A percentile compares a stretch with the other conserved stretches of the same genome.
Conservation (phyloP, 2,113 vertebrate species). For the Halcyon malimbica region DNA sequence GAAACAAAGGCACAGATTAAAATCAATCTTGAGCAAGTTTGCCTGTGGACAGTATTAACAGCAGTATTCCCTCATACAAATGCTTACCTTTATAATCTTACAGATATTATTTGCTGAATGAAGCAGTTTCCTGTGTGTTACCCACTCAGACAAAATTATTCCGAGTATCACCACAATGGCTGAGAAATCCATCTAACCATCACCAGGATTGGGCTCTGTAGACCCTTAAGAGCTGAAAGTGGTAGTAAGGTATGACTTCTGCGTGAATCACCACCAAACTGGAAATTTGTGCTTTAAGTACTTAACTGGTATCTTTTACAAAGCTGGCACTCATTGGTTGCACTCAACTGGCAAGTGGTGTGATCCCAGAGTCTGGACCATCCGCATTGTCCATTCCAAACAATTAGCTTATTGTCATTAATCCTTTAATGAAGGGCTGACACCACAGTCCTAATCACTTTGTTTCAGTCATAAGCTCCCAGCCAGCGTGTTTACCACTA, state of each 20-base stretch:
- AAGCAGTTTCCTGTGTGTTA: not conserved
- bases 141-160: not conserved
- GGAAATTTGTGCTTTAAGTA: not conserved
- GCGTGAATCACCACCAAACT: not conserved
- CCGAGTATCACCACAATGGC: not conserved
- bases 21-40: not conserved
- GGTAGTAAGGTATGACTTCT: not conserved
- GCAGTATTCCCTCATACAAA: not conserved
- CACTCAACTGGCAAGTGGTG: not conserved
- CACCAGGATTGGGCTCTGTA: not conserved
- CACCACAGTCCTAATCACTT: not conserved
- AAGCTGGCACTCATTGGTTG: not conserved
- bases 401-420: not conserved
- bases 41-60: not conserved
- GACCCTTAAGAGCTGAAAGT: not conserved
- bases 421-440: not conserved
- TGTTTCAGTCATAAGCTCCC: not conserved
- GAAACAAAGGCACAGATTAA: not conserved
- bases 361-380: not conserved
- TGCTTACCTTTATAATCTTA: not conserved
- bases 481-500: not conserved
- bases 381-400: not conserved
- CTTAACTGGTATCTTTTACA: not conserved
- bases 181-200: not conserved
- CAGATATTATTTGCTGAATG: not conserved